phyloP scores from a whole-genome alignment of 1,140 invertebrate species.

The Thaumatotibia leucotreta region DNA sequence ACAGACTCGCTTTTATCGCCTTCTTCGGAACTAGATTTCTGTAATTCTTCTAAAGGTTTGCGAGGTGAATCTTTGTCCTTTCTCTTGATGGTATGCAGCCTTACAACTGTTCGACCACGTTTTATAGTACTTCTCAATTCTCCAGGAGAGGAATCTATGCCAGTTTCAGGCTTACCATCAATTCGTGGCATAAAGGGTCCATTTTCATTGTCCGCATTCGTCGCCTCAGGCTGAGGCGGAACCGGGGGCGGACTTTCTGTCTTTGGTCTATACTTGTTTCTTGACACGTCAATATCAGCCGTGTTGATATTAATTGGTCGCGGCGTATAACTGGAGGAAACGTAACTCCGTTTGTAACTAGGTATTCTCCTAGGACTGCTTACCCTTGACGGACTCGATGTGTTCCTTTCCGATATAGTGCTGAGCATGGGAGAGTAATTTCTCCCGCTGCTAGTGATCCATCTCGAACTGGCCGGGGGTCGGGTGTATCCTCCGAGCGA shows the following conservation, averaged over 20 bases:
- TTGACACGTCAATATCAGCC: slow-evolving; percentile 88
- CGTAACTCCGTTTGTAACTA: slow-evolving; percentile 47
- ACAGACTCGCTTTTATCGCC: background rate
- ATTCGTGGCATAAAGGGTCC: slow-evolving; percentile 52
- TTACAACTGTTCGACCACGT: slow-evolving; percentile 83
- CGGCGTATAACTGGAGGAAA: slow-evolving; percentile 70
- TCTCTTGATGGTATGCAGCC: slow-evolving; percentile 80
- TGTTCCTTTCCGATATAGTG: slow-evolving; percentile 82
- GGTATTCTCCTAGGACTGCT: slow-evolving; percentile 61
- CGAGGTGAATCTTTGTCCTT: slow-evolving; percentile 76
- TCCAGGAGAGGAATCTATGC: slow-evolving; percentile 60
- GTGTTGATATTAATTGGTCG: slow-evolving; percentile 85
- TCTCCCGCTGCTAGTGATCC: slow-evolving; percentile 52
- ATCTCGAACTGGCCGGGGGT: slow-evolving; percentile 52
- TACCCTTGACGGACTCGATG: slow-evolving; percentile 58
- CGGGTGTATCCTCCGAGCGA: slow-evolving; percentile 71
- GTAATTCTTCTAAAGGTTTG: slow-evolving; percentile 35
- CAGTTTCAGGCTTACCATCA: slow-evolving; percentile 62
- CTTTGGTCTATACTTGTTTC: slow-evolving; percentile 77
- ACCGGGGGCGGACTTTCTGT: slow-evolving; percentile 17
- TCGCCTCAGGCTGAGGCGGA: slow-evolving; percentile 27
- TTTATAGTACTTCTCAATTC: slow-evolving; percentile 78
- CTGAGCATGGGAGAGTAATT: slow-evolving; percentile 84
- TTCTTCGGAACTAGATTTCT: slow-evolving; percentile 1
- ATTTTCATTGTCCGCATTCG: slow-evolving; percentile 37